phyloP scores from a whole-genome alignment of 2,797 vertebrate genomes.

The Parauchenoglanis punctatus region DNA sequence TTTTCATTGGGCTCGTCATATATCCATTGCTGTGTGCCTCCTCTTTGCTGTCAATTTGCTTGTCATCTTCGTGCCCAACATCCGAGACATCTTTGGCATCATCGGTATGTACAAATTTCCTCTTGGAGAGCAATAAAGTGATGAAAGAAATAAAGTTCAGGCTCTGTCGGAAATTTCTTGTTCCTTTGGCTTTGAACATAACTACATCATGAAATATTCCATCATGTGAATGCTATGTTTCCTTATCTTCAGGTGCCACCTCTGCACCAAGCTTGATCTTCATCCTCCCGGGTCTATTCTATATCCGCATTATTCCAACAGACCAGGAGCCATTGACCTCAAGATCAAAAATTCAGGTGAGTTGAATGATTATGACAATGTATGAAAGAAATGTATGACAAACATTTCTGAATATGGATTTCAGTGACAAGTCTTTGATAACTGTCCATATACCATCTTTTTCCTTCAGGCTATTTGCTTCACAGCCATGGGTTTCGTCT shows the following conservation, averaged over 20 bases:
- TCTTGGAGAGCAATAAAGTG: not conserved
- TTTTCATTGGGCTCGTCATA: conserved; percentile 81
- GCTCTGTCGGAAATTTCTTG: not conserved
- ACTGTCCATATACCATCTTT: not conserved
- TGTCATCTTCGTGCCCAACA: conserved; percentile 84
- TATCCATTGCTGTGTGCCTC: conserved; percentile 75
- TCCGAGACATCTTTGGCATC: conserved; percentile 84
- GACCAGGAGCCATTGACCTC: conserved; percentile 79
- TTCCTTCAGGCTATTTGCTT: conserved; percentile 80
- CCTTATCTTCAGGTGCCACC: conserved; percentile 77
- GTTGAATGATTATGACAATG: not conserved
- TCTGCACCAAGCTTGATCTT: conserved; percentile 87
- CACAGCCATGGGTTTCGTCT: conserved; percentile 79
- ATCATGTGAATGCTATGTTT: not conserved
- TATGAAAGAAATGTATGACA: not conserved
- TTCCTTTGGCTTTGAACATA: not conserved
- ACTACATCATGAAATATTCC: not conserved
- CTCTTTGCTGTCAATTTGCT: conserved; percentile 80
- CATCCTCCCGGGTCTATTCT: conserved; percentile 87
- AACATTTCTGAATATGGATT: not conserved
- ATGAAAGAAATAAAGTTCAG: not conserved
- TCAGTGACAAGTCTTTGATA: not conserved
- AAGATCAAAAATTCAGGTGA: conserved; percentile 83
- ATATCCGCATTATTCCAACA: conserved; percentile 81
- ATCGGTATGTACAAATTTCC: conserved; percentile 71